phyloP scores from a whole-genome alignment of 1,140 invertebrate genomes.

The Drosophila funebris region DNA sequence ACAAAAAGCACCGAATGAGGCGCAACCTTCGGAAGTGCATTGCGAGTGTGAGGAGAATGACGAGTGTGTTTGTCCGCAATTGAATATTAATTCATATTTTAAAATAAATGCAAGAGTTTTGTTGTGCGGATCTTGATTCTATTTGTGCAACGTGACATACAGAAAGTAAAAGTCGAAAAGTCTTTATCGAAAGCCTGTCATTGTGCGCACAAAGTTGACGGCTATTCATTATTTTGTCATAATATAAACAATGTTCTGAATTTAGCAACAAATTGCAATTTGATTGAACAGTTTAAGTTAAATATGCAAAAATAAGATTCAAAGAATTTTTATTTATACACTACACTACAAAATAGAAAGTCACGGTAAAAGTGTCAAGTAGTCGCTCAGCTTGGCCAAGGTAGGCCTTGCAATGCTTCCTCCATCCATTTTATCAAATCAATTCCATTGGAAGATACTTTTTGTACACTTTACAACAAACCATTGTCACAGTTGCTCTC shows the following conservation, averaged over 20 bases:
- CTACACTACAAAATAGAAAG: constrained; percentile 32
- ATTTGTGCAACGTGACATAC: background rate
- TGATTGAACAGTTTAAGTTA: background rate
- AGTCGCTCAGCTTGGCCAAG: background rate
- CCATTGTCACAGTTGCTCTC: constrained; percentile 17
- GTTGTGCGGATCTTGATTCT: constrained; percentile 8
- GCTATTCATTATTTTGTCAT: constrained; percentile 8
- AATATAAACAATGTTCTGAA: background rate
- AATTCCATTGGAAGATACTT: constrained; percentile 39
- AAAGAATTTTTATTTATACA: too few species aligned
- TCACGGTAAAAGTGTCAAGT: constrained; percentile 37
- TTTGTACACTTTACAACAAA: constrained; percentile 19
- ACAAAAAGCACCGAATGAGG: background rate
- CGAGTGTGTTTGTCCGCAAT: constrained; percentile 12
- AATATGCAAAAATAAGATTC: background rate
- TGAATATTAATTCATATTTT: constrained; percentile 54
- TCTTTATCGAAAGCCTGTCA: constrained; percentile 31
- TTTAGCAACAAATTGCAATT: background rate
- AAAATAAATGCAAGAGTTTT: constrained; percentile 36
- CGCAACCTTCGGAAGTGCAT: background rate
- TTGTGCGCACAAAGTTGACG: constrained; percentile 8
- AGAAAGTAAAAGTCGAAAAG: constrained; percentile 44
- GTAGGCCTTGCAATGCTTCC: background rate
- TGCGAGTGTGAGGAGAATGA: background rate
- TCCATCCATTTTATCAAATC: constrained; percentile 43